phyloP scores from a whole-genome alignment of 1,140 invertebrate species.

The Solenopsis invicta region DNA sequence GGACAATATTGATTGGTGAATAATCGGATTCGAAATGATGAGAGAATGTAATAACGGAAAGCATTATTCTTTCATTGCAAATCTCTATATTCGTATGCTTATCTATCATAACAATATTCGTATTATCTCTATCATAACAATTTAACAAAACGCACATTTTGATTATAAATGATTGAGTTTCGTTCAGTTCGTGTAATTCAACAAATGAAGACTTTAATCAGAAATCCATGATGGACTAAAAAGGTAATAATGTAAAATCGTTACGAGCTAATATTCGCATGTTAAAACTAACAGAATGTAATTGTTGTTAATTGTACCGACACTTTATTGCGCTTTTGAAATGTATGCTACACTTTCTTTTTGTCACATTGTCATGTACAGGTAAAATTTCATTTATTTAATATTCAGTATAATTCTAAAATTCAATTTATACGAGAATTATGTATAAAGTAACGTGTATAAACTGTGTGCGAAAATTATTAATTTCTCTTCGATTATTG shows the following conservation, averaged over 20 bases:
- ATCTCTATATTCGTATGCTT: neutral
- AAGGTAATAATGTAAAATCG: slow-evolving; percentile 14
- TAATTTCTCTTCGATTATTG: slow-evolving; percentile 15
- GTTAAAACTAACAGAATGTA: slow-evolving; percentile 4
- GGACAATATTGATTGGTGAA: slow-evolving; percentile 16
- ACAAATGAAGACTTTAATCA: slow-evolving; percentile 38
- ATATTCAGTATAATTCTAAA: slow-evolving; percentile 25
- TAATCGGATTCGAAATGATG: neutral
- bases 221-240: slow-evolving; percentile 18
- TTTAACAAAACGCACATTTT: slow-evolving; percentile 1
- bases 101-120: too few species aligned
- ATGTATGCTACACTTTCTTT: slow-evolving; percentile 11
- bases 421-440: slow-evolving; percentile 28
- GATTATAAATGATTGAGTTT: slow-evolving; percentile 2
- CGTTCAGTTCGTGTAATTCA: neutral
- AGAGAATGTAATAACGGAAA: neutral
- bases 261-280: slow-evolving; percentile 28
- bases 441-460: slow-evolving; percentile 1
- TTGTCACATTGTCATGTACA: slow-evolving; percentile 14
- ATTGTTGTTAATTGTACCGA: slow-evolving; percentile 20
- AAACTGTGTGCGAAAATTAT: neutral
- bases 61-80: neutral
- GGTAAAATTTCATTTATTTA: slow-evolving; percentile 21
- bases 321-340: slow-evolving; percentile 4
- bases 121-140: neutral